Evolutionary conservation across 2,113 vertebrate species (phyloP).

Genomic region (Podarcis muralis): DNA sequence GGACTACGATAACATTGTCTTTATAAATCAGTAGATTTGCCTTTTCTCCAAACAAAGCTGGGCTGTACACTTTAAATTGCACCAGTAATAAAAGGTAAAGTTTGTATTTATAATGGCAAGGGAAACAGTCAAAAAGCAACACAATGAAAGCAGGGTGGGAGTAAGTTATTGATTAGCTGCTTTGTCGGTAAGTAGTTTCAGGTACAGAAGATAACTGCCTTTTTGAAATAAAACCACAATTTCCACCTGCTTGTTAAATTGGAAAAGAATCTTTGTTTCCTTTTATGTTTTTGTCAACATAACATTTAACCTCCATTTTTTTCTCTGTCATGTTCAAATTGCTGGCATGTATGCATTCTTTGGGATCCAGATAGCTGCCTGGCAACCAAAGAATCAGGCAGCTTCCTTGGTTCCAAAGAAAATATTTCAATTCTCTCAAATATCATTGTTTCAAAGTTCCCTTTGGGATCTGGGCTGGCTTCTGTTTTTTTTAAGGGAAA

Average conservation of each 20-base stretch:
- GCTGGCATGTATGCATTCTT: not conserved
- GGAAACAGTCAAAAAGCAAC: constrained; percentile 15
- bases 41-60: constrained; percentile 15
- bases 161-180: not conserved
- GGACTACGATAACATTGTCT: constrained; percentile 24
- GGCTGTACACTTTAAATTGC: constrained; percentile 22
- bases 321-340: not conserved
- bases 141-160: not conserved
- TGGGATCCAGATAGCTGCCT: not conserved
- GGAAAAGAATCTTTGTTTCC: not conserved
- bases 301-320: not conserved
- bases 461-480: not conserved
- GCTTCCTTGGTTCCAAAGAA: not conserved
- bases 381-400: not conserved
- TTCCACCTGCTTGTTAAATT: not conserved
- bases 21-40: not conserved
- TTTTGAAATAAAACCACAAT: not conserved
- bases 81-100: not conserved
- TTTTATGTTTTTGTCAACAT: not conserved
- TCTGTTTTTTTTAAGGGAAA: not conserved
- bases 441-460: not conserved
- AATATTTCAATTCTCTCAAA: not conserved
- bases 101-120: constrained; percentile 15
- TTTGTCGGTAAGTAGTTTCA: constrained; percentile 5
- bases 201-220: not conserved